Conservation (phyloP, 1,140 invertebrate genomes). For the Metopolophium dirhodum region DNA sequence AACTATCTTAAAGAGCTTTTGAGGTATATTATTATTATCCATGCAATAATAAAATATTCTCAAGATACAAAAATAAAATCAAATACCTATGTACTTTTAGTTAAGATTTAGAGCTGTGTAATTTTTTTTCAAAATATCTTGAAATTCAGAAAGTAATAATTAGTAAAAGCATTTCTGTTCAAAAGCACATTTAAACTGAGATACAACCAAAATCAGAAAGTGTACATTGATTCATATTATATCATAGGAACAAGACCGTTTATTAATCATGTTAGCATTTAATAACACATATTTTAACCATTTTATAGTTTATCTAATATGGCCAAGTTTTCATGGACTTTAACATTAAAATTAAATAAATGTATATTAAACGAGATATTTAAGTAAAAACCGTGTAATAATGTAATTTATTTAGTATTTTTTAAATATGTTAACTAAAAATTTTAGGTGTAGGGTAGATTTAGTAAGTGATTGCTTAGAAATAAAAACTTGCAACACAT, state of each 20-base stretch:
- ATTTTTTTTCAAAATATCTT: too few species aligned
- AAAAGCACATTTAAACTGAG: not conserved
- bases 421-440: not conserved
- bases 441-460: not conserved
- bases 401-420: not conserved
- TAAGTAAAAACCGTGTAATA: too few species aligned
- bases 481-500: not conserved
- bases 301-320: not conserved
- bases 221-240: conserved; percentile 35
- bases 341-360: too few species aligned
- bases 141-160: not conserved
- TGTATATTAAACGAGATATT: too few species aligned
- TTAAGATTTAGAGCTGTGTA: too few species aligned
- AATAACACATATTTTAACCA: not conserved
- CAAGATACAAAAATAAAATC: too few species aligned
- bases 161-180: not conserved
- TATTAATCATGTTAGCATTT: conserved; percentile 9
- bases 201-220: not conserved
- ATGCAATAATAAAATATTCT: too few species aligned
- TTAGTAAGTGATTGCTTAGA: conserved; percentile 22
- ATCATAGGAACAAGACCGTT: conserved; percentile 41
- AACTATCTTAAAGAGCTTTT: conserved; percentile 24
- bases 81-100: too few species aligned
- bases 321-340: not conserved
- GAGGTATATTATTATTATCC: not conserved